Conservation (phyloP, 2,888 invertebrate species). For the Panzeria rudis region DNA sequence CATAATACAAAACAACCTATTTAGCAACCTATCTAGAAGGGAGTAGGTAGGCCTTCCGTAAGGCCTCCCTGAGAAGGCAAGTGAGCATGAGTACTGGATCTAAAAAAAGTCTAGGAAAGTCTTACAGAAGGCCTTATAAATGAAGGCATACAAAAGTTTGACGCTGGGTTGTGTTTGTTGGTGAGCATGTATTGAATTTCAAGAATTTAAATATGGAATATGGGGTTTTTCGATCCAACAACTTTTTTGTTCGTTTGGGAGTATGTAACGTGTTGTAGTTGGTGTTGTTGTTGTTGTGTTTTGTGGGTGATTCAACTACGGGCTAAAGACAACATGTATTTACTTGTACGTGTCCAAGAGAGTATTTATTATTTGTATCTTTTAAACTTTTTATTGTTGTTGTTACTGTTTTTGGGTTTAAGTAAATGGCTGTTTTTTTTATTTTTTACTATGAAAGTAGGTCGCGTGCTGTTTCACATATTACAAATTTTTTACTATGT, state of each 20-base stretch:
- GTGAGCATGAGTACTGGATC: too few species aligned
- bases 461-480: constrained; percentile 72
- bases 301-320: constrained; percentile 67
- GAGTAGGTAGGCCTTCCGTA: too few species aligned
- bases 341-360: constrained; percentile 44
- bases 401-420: constrained; percentile 16
- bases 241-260: constrained; percentile 10
- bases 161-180: background rate
- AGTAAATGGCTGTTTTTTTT: constrained; percentile 39
- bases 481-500: constrained; percentile 63
- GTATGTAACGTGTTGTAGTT: constrained; percentile 5
- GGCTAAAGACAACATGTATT: constrained; percentile 25
- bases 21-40: too few species aligned
- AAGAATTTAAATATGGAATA: constrained; percentile 67
- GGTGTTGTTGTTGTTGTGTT: constrained; percentile 30
- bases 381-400: constrained; percentile 15
- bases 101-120: too few species aligned
- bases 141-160: too few species aligned
- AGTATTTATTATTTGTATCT: constrained; percentile 39
- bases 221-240: constrained; percentile 35
- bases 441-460: constrained; percentile 67
- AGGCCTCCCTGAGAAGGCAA: too few species aligned
- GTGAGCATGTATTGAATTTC: constrained; percentile 19
- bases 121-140: too few species aligned
- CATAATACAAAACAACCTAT: too few species aligned